Evolutionary conservation across 2,113 vertebrate genomes (phyloP), one percentile per base, ranked within the genome.

Genomic region (Cryptotis parvus): DNA sequence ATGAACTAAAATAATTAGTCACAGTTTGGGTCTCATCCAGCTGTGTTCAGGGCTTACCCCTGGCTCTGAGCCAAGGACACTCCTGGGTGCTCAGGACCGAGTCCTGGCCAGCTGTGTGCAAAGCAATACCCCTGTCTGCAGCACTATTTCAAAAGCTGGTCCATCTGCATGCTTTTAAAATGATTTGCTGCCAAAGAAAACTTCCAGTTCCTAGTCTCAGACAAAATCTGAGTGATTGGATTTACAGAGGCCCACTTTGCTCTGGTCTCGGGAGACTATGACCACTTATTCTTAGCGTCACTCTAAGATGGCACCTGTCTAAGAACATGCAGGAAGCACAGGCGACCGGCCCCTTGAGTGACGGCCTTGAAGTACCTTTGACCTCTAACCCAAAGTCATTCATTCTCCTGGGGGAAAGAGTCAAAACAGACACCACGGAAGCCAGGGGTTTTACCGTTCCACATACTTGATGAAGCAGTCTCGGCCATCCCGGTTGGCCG

Each of bases 401-500:
- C 63, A 45, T 66, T 87, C 10, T 78, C 1, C 39, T 3, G 31
- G 61, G 49, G 66, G 2, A 43, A 79, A 77, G 45, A 49, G 14
- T 39, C 15, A 20, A 87, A 39, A 61, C 1, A 58, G 39, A 92
- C 41, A 12, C 29, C 2, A 69, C 52, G 18, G 35, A 65, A 88
- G 26, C 4, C 45, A 58, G 77, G 33, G 8, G n/a, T 49, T 29
- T 15, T 12, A 69, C 22, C 69, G 37, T 93, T 90, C 75, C 69
- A 97, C 98, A 97, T 98, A 99, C 99, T 98, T 99, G 98, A 99
- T 98, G 98, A 98, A 99, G 98, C 98, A 99, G 95, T 99, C 99
- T 97, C 99, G 98, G 94, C 99, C 98, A 97, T 99, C 99, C 98
- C 98, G 98, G 98, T 98, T 99, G 97, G 98, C 97, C 94, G 98